Evolutionary conservation across 2,888 invertebrate species (phyloP), one percentile per base, ranked within the genome.

Genomic region (Sphaerophoria taeniata): DNA sequence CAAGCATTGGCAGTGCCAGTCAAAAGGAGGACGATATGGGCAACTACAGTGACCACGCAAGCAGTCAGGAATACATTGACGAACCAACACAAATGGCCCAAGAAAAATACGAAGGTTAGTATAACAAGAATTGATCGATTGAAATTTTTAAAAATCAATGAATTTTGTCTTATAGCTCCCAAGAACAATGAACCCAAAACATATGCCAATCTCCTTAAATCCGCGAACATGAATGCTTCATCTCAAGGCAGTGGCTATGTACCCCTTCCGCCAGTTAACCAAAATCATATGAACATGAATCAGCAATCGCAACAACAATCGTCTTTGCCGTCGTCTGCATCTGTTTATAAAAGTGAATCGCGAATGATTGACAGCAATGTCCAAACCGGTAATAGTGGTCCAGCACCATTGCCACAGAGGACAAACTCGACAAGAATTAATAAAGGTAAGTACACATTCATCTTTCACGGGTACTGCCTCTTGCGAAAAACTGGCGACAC

Each of bases 161-260:
- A 16, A 11, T 53, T 55, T 9, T 24, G 14, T 67, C 14, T 77
- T 80, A 3, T 60, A 88, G 90, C 90, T 87, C 89, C 90, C 72
- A 89, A 90, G 77, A 89, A 88, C 76, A 90, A 93, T 89, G 96
- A 96, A 92, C 97, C 96, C 16, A 97, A 97, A 93, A 97, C 97
- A 11, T 97, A 97, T 92, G 97, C 97, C 16, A 97, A 96, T 92
- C 94, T 97, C 88, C 94, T 97, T 89, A 97, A 97, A 93, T 91
- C 90, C n/a, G 90, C 89, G 2, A 90, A 90, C 12, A 72, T 67
- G 12, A 86, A 80, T 65, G 81, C 81, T 49, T 73, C 82, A 6
- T 90, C 90, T 70, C 90, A 90, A 43, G 91, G 88, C 89, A 88
- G 84, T 58, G 91, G 90, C 47, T 92, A 91, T 81, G 91, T 91